Evolutionary conservation across 2,888 invertebrate genomes (phyloP), one percentile per base, ranked within the genome.

Genomic region (Muschampia plurimacula): DNA sequence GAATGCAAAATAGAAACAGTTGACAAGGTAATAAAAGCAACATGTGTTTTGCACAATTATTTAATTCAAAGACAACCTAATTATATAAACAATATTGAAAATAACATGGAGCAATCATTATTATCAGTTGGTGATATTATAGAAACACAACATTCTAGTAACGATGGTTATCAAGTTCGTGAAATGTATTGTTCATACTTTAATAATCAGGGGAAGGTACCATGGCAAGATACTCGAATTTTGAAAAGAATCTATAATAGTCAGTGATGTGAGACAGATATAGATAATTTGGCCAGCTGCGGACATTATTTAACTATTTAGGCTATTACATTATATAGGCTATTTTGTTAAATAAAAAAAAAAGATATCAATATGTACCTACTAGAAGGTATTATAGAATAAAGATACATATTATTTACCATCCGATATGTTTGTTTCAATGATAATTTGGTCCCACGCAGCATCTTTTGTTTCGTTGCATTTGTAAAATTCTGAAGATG

Each of bases 1-100:
- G 74, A 74, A 65, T 74, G 71, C 68, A 74, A 15, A 67, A n/a
- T 74, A 6, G 64, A 74, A 74, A 74, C 71, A 39, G 71, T 67
- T 55, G 71, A 74, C 9, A 71, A 74, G 49, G 44, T 67, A 10
- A n/a, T 70, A 70, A 70, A 74, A 74, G 74, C 74, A 15, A 70
- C 70, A 36, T 70, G 70, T 69, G 67, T 70, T 9, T 52, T 74
- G 63, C 74, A 74, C 22, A 74, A 71, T 64, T 74, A 44, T 73
- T 73, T 73, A 69, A 69, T 66, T 66, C 44, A 67, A 9, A 13
- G 66, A 44, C 66, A 66, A 66, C 32, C 52, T 46, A 15, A 66
- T 44, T 66, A 46, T 28, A 28, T 64, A 46, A 46, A 64, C 46
- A 10, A 4, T 6, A 36, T 6, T 6, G 36, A 36, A 36, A 36